phyloP scores from a whole-genome alignment of 1,140 invertebrate genomes.

The Drosophila pseudoobscura region DNA sequence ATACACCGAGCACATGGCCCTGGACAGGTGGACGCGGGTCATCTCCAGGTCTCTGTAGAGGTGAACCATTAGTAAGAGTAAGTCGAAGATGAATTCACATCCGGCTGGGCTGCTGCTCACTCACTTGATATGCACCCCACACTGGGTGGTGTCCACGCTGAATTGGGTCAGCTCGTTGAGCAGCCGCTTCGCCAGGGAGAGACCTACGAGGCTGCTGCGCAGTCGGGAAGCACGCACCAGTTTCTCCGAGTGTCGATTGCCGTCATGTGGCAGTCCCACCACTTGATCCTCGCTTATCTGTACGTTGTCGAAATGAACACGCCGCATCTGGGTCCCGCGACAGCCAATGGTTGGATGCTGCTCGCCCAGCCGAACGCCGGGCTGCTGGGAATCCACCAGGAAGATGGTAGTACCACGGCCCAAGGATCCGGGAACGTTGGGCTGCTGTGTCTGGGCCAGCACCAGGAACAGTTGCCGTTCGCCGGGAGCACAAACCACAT shows the following conservation, averaged over 20 bases:
- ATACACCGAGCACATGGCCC: slow-evolving; percentile 85
- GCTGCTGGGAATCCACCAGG: slow-evolving; percentile 89
- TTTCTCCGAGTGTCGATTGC: slow-evolving; percentile 54
- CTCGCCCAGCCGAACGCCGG: slow-evolving; percentile 88
- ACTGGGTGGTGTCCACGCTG: slow-evolving; percentile 86
- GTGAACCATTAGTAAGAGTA: neutral
- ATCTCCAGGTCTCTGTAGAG: slow-evolving; percentile 85
- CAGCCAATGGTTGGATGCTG: slow-evolving; percentile 89
- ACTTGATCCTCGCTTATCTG: slow-evolving; percentile 79
- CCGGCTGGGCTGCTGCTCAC: neutral
- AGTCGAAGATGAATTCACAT: neutral
- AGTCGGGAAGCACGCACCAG: slow-evolving; percentile 57
- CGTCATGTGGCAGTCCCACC: slow-evolving; percentile 63
- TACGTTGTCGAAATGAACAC: slow-evolving; percentile 84
- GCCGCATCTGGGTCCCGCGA: slow-evolving; percentile 58
- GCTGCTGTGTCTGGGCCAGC: slow-evolving; percentile 78
- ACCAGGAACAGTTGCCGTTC: slow-evolving; percentile 84
- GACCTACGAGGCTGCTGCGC: slow-evolving; percentile 46
- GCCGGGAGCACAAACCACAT: slow-evolving; percentile 83
- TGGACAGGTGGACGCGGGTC: slow-evolving; percentile 85
- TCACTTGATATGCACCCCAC: slow-evolving; percentile 81
- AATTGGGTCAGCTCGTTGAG: slow-evolving; percentile 57
- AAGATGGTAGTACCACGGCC: slow-evolving; percentile 87
- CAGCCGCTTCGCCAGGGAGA: slow-evolving; percentile 63
- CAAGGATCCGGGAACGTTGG: slow-evolving; percentile 55